Evolutionary conservation across 2,888 invertebrate genomes (phyloP), one percentile per base, ranked within the genome.

Genomic region (Cerceris ruficornis): DNA sequence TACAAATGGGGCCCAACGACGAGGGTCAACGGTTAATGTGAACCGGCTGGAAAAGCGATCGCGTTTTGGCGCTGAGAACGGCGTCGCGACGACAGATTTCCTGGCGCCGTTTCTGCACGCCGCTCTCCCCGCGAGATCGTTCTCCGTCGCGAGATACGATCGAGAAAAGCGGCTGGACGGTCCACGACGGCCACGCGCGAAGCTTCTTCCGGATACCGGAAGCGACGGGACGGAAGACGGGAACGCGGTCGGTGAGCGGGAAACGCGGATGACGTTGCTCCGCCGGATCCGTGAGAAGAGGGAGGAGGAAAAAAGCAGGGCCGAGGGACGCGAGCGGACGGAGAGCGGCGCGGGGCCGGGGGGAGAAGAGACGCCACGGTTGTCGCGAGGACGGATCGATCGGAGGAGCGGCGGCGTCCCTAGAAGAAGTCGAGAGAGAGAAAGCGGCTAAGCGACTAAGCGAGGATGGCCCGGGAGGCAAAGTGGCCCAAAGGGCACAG

Each of bases 61-160:
- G 83, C 69, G 81, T 83, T 83, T 75, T 69, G 80, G 70, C 66
- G 78, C 62, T 77, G 74, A 69, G 78, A 79, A 79, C 84, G 88
- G 86, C 88, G 86, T 85, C 87, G 77, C 66, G 71, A 79, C 80
- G 76, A 76, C 77, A 77, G 81, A 69, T 66, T 74, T 73, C 71
- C 67, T 84, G 87, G 86, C 87, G 87, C 87, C 87, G 83, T 42
- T 42, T 59, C 49, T 55, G 15, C 39, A 59, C 74, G 43, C 41
- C 62, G 41, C 13, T 80, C 62, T 64, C 75, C 73, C 46, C 55
- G 46, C 50, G 68, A 62, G 64, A 57, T 62, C 58, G 66, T 61
- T 73, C 77, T 72, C 65, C 43, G 71, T 66, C 69, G 59, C 69
- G 69, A 70, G 50, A 69, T 28, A 28, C 28, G 28, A 28, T 28